Conservation (phyloP, 2,113 vertebrate genomes). For the Lipotes vexillifer region DNA sequence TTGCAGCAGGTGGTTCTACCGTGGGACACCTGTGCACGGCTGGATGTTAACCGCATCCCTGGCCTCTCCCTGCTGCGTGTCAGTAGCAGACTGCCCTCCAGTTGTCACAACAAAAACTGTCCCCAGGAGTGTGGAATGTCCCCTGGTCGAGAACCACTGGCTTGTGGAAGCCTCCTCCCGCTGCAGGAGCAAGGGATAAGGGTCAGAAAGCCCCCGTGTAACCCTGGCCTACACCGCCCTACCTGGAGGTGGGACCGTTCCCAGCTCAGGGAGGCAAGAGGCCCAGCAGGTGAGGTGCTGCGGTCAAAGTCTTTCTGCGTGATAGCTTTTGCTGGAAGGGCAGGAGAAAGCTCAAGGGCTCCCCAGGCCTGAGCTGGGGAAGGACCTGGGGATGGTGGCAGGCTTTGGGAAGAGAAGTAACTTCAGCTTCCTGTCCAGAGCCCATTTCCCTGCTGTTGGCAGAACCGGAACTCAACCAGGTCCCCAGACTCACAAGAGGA, state of each 20-base stretch:
- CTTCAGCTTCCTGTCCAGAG: not conserved
- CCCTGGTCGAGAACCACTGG: not conserved
- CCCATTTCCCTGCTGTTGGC: not conserved
- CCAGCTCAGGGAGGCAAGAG: too few species aligned
- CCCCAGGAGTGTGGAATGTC: not conserved
- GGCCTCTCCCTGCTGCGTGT: not conserved
- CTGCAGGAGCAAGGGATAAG: not conserved
- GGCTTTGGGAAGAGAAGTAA: not conserved
- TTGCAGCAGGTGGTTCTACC: not conserved
- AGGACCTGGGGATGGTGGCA: not conserved
- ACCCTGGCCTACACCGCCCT: not conserved
- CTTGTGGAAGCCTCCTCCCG: not conserved
- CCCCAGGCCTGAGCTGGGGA: not conserved
- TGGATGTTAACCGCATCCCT: not conserved
- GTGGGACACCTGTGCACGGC: not conserved
- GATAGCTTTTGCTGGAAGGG: not conserved
- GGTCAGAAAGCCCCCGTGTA: not conserved
- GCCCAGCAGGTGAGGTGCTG: not conserved
- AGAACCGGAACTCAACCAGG: not conserved
- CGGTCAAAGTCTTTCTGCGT: not conserved
- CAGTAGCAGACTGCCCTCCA: not conserved
- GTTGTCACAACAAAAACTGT: not conserved
- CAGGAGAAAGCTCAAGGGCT: accelerated
- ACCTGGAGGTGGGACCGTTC: not conserved
- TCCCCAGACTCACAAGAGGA: not conserved